phyloP scores from a whole-genome alignment of 2,888 invertebrate species.

The Oasisia sp. region DNA sequence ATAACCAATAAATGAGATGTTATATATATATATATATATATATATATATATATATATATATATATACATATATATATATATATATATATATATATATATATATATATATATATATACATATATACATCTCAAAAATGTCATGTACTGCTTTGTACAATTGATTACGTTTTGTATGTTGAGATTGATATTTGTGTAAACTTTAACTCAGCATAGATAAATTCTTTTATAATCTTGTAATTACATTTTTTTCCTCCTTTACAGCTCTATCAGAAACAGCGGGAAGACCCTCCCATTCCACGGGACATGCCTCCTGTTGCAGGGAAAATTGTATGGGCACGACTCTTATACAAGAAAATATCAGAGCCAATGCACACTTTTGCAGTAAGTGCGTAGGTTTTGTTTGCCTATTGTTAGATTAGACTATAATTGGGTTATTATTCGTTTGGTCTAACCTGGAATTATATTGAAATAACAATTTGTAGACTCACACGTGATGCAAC shows the following conservation, averaged over 20 bases:
- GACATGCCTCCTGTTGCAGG: conserved; percentile 85
- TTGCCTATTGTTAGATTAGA: background rate
- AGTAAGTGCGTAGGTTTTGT: conserved; percentile 37
- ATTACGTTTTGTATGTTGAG: too few relatives aligned
- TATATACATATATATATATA: too few relatives aligned
- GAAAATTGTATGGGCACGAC: conserved; percentile 84
- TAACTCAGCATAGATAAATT: background rate
- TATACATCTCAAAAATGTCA: too few relatives aligned
- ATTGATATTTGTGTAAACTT: too few relatives aligned
- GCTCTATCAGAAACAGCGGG: conserved; percentile 81
- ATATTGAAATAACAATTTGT: background rate
- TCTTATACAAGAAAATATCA: conserved; percentile 79
- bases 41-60: too few relatives aligned
- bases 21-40: too few relatives aligned
- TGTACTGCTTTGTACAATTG: too few relatives aligned
- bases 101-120: too few relatives aligned
- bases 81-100: too few relatives aligned
- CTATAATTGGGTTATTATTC: background rate
- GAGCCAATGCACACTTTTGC: conserved; percentile 77
- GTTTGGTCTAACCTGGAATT: background rate
- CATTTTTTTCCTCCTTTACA: background rate
- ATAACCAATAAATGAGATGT: background rate
- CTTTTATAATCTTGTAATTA: background rate
- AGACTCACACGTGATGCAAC: background rate
- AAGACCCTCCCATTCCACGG: conserved; percentile 77